These are phyloP conservation scores for Notothenia coriiceps DNA, from an alignment of 2,113 vertebrate species.

Conservation along the genomic window DNA sequence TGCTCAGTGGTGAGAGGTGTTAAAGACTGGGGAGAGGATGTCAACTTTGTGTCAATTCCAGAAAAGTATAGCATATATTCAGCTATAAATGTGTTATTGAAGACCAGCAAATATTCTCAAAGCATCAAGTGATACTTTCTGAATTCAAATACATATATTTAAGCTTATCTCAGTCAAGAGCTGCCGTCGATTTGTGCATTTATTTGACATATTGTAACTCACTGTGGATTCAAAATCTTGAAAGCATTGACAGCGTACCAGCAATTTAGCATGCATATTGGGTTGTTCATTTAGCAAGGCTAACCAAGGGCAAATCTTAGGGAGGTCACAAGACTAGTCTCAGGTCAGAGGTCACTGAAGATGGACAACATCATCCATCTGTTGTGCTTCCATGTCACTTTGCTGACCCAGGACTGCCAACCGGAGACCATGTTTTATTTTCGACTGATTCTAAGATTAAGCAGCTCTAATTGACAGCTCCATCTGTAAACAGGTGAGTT, in stretches of 20 bases:
- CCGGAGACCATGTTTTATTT: slow-evolving; percentile 33
- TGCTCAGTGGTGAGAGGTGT: slow-evolving; percentile 24
- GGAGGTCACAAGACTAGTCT: background rate
- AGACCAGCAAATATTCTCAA: slow-evolving; percentile 14
- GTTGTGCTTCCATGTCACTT: slow-evolving; percentile 42
- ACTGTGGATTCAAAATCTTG: slow-evolving; percentile 8
- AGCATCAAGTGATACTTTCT: slow-evolving; percentile 14
- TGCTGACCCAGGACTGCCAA: slow-evolving; percentile 20
- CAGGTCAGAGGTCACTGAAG: slow-evolving; percentile 42
- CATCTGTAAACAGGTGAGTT: slow-evolving; percentile 47
- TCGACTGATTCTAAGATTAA: slow-evolving; percentile 25
- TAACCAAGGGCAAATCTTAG: slow-evolving; percentile 40
- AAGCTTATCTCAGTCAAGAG: background rate
- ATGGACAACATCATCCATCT: slow-evolving; percentile 62
- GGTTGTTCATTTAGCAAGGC: slow-evolving; percentile 18
- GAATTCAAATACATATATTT: slow-evolving; percentile 17
- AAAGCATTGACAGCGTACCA: slow-evolving; percentile 10
- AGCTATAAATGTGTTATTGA: slow-evolving; percentile 26
- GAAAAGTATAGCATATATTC: slow-evolving; percentile 16
- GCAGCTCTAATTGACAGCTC: slow-evolving; percentile 49
- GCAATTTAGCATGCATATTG: slow-evolving; percentile 36
- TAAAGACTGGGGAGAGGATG: slow-evolving; percentile 44
- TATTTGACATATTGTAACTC: slow-evolving; percentile 26
- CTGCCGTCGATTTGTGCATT: slow-evolving; percentile 17
- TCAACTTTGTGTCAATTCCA: slow-evolving; percentile 68